Percentiles rank a stretch among this genome's conserved stretches.
Conservation (phyloP, 2,888 invertebrate species). For the Papilio demoleus region DNA sequence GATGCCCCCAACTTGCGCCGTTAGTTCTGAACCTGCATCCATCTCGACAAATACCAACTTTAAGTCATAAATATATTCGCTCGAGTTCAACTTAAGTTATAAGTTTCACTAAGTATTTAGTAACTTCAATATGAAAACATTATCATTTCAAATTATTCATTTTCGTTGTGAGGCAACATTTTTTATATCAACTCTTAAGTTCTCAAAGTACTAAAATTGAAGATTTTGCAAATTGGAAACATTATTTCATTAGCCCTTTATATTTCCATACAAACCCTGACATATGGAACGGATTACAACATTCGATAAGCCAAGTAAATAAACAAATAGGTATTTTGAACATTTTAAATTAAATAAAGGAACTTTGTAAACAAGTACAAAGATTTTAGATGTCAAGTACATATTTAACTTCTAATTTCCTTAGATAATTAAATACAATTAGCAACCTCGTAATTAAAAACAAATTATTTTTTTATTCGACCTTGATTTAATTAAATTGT, state of each 20-base stretch:
- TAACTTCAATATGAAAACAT: neutral
- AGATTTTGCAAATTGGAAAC: neutral
- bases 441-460: neutral
- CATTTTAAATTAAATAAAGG: neutral
- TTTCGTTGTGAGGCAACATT: neutral
- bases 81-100: constrained; percentile 21
- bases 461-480: constrained; percentile 8
- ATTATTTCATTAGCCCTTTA: no score
- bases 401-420: neutral
- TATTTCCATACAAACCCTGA: no score
- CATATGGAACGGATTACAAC: no score
- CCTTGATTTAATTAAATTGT: neutral
- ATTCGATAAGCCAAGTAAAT: no score
- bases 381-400: neutral
- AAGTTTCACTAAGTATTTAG: constrained; percentile 1
- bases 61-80: constrained; percentile 14
- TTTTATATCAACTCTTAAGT: neutral
- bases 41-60: constrained; percentile 30
- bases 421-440: neutral
- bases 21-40: constrained; percentile 20
- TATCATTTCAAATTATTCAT: neutral
- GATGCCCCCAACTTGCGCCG: constrained; percentile 35
- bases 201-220: neutral
- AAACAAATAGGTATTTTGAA: no score
- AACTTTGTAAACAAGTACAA: neutral